Evolutionary conservation across 2,113 vertebrate genomes (phyloP).

Genomic region (Proteles cristata): DNA sequence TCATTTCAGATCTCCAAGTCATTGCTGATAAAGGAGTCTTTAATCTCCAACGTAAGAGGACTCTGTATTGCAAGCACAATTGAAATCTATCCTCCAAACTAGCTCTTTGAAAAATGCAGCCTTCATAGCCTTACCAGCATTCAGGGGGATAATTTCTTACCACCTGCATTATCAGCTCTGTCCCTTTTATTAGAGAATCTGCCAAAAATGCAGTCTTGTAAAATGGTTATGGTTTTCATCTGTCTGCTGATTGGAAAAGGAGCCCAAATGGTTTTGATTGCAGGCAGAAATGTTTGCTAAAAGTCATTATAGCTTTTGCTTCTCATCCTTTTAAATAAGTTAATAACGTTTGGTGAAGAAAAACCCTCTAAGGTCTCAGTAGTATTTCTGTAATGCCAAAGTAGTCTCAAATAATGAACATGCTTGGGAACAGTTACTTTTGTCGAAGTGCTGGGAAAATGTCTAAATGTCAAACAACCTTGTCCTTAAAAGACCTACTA

Average conservation of each 20-base stretch:
- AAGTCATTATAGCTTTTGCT: conserved; percentile 35
- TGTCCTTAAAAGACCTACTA: background rate
- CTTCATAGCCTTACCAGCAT: conserved; percentile 51
- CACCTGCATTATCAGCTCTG: conserved; percentile 36
- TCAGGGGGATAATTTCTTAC: conserved; percentile 52
- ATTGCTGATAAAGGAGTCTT: conserved; percentile 46
- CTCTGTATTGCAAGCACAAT: background rate
- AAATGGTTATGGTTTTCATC: conserved; percentile 54
- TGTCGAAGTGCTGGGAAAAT: conserved; percentile 7
- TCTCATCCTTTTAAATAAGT: conserved; percentile 49
- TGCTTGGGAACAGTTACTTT: background rate
- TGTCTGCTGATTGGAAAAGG: background rate
- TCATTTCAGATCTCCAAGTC: conserved; percentile 39
- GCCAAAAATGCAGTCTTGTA: conserved; percentile 47
- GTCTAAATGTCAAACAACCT: background rate
- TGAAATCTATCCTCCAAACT: conserved; percentile 58
- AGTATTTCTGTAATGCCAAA: background rate
- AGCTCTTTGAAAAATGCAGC: conserved; percentile 53
- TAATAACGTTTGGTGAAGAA: conserved; percentile 19
- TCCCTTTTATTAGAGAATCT: conserved; percentile 57
- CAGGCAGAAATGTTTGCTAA: conserved; percentile 22
- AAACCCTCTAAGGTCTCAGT: background rate
- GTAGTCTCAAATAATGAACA: conserved; percentile 5
- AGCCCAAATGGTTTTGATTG: conserved; percentile 35
- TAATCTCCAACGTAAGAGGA: conserved; percentile 42